Evolutionary conservation across 2,113 vertebrate species (phyloP).

Genomic region (Calyptomena viridis): DNA sequence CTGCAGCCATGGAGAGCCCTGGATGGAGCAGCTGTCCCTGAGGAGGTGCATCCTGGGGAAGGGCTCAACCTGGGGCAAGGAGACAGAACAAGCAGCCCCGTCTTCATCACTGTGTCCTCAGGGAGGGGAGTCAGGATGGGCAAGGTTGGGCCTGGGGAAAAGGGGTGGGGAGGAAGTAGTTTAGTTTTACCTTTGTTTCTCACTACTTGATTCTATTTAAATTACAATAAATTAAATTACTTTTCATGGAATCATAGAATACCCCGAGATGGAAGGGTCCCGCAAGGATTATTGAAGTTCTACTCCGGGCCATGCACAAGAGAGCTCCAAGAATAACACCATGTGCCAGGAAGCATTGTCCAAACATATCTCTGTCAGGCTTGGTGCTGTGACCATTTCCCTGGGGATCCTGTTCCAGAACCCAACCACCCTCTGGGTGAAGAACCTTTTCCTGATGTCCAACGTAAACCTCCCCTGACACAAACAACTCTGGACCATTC

Average conservation of each 20-base stretch:
- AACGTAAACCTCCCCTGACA: neutral
- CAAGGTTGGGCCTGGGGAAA: neutral
- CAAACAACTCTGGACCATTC: neutral
- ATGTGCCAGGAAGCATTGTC: too few relatives aligned
- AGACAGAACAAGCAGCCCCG: too few relatives aligned
- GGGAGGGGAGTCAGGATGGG: neutral
- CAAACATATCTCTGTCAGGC: neutral
- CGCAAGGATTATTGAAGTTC: neutral
- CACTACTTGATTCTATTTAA: neutral
- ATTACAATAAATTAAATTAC: neutral
- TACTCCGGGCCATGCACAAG: too few relatives aligned
- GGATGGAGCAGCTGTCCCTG: neutral
- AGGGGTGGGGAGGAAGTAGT: neutral
- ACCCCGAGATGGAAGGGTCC: too few relatives aligned
- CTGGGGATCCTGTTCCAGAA: neutral
- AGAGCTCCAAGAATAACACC: neutral
- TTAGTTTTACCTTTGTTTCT: neutral
- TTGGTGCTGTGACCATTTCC: neutral
- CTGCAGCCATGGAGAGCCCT: neutral
- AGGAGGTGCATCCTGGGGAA: neutral
- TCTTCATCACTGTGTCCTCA: neutral
- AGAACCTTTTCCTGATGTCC: neutral
- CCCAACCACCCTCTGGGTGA: accelerated
- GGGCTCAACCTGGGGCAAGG: neutral
- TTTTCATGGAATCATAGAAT: neutral